Conservation (phyloP, 2,797 vertebrate genomes). For the Coracias cyanogaster region DNA sequence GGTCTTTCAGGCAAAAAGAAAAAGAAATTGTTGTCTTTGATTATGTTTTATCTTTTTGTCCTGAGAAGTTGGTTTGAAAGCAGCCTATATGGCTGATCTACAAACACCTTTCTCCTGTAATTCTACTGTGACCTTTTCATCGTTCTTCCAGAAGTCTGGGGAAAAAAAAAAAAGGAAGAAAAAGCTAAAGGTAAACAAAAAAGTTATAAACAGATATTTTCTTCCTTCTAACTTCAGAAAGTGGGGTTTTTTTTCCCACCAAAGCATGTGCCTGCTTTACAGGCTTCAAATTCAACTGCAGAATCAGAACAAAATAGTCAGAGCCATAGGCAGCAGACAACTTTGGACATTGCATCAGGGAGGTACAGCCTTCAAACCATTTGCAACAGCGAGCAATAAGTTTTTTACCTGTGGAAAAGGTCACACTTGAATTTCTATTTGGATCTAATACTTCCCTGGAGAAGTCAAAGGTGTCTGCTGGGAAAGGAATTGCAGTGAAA, state of each 20-base stretch:
- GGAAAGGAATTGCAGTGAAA: neutral
- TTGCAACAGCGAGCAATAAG: neutral
- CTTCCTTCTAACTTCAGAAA: neutral
- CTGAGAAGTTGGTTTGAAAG: neutral
- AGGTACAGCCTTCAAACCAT: neutral
- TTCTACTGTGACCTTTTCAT: conserved; percentile 43
- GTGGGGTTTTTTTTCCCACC: fast-evolving
- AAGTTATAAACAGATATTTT: neutral
- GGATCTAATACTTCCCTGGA: neutral
- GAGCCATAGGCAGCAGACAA: neutral
- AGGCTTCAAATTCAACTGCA: neutral
- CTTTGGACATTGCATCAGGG: neutral
- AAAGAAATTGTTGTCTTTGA: neutral
- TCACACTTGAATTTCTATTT: neutral
- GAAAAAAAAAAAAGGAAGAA: neutral
- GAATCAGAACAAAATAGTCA: neutral
- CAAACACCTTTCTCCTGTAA: neutral
- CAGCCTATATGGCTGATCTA: neutral
- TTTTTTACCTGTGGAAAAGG: neutral
- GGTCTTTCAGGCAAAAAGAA: neutral
- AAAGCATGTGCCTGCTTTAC: neutral
- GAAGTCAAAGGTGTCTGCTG: neutral
- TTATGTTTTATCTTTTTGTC: conserved; percentile 17
- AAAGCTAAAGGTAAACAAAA: neutral
- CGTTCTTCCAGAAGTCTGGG: neutral